These are phyloP conservation scores for Drosophila neotestacea DNA, from an alignment of 2,888 invertebrate genomes.

Conservation along the genomic window DNA sequence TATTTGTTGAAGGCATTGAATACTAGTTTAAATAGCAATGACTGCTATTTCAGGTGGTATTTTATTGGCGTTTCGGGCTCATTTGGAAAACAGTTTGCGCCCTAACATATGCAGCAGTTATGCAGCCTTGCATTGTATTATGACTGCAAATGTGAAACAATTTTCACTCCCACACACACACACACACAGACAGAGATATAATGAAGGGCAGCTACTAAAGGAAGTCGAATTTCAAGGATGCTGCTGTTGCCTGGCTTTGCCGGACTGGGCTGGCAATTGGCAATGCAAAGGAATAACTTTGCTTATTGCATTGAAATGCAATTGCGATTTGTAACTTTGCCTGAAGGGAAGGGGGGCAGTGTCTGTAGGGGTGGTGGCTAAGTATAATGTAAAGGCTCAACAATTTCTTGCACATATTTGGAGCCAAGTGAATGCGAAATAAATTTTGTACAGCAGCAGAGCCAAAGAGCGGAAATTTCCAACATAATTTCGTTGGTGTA, in stretches of 20 bases:
- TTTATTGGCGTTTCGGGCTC: conserved; percentile 15
- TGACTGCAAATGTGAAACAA: conserved; percentile 58
- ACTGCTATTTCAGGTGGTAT: neutral
- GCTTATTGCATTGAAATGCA: conserved; percentile 80
- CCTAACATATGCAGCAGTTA: conserved; percentile 28
- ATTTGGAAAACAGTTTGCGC: conserved; percentile 30
- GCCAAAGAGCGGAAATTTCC: conserved; percentile 63
- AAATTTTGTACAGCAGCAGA: conserved; percentile 52
- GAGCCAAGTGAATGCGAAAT: conserved; percentile 55
- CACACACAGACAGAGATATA: neutral
- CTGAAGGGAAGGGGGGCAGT: neutral
- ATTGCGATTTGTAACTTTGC: conserved; percentile 56
- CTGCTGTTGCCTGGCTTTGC: conserved; percentile 16
- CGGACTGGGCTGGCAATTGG: conserved; percentile 44
- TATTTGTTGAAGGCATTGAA: neutral
- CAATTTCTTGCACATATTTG: conserved; percentile 56
- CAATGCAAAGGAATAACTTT: conserved; percentile 70
- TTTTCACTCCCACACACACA: conserved; percentile 24
- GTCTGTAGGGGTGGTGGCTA: neutral
- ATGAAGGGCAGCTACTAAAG: conserved; percentile 15
- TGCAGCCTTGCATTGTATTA: conserved; percentile 52
- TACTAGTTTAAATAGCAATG: neutral
- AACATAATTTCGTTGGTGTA: conserved; percentile 74
- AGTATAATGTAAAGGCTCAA: conserved; percentile 31
- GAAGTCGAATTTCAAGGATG: conserved; percentile 51